phyloP scores from a whole-genome alignment of 2,797 vertebrate species.

The Kryptolebias ocellatus region DNA sequence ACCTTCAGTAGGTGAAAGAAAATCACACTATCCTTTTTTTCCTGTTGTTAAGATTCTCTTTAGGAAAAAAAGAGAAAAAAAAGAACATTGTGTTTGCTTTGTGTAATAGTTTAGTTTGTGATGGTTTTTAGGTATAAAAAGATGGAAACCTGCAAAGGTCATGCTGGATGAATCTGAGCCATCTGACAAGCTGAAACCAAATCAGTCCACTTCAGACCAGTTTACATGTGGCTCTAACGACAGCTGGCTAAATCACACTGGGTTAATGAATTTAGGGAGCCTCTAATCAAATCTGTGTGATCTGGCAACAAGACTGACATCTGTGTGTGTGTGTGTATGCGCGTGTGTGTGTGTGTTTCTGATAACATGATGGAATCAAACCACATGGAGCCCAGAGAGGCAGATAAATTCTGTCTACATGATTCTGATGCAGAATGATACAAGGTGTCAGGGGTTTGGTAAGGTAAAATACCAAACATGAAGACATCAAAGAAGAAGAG shows the following conservation, averaged over 20 bases:
- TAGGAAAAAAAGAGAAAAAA: slow-evolving; percentile 15
- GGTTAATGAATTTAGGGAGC: slow-evolving; percentile 79
- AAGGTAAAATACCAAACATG: slow-evolving; percentile 49
- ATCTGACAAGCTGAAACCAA: slow-evolving; percentile 61
- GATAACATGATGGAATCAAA: slow-evolving; percentile 51
- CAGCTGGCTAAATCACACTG: slow-evolving; percentile 76
- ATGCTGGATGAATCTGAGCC: slow-evolving; percentile 43
- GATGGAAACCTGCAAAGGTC: slow-evolving; percentile 34
- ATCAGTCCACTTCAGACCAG: slow-evolving; percentile 72
- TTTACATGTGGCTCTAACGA: slow-evolving; percentile 77
- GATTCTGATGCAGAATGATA: slow-evolving; percentile 41
- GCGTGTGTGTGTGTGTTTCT: slow-evolving; percentile 8
- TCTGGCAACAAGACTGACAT: slow-evolving; percentile 72
- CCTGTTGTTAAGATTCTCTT: not conserved
- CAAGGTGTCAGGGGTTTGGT: slow-evolving; percentile 34
- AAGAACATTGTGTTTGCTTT: not conserved
- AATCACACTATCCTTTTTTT: slow-evolving; percentile 12
- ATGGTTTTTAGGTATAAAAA: slow-evolving; percentile 20
- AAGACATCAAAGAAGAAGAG: slow-evolving; percentile 49
- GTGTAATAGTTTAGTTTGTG: not conserved
- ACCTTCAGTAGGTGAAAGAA: slow-evolving; percentile 20
- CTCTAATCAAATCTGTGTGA: slow-evolving; percentile 82
- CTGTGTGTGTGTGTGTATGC: slow-evolving; percentile 19
- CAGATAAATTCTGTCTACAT: slow-evolving; percentile 27
- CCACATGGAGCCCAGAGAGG: slow-evolving; percentile 26